phyloP scores from a whole-genome alignment of 2,888 invertebrate genomes.

The Leptopilina drosophilae region DNA sequence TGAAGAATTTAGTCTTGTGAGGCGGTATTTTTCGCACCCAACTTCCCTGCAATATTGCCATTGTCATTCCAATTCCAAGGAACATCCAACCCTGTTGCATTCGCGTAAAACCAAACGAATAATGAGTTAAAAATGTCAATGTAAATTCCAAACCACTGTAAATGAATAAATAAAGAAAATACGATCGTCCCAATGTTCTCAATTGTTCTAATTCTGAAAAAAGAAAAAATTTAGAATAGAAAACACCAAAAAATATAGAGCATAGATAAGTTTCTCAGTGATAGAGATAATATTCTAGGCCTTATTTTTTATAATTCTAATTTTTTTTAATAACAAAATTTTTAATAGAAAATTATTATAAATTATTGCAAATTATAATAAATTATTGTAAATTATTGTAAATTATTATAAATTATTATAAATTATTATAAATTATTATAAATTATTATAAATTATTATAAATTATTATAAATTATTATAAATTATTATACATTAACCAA shows the following conservation, averaged over 20 bases:
- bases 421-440: too few species aligned
- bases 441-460: too few species aligned
- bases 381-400: too few species aligned
- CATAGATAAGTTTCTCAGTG: too few species aligned
- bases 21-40: conserved; percentile 89
- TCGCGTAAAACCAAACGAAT: conserved; percentile 92
- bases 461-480: too few species aligned
- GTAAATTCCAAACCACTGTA: conserved; percentile 99
- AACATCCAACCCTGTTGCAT: conserved; percentile 99
- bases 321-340: too few species aligned
- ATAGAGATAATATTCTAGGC: too few species aligned
- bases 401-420: too few species aligned
- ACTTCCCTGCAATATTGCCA: conserved; percentile 94
- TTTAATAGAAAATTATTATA: too few species aligned
- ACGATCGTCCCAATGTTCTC: conserved; percentile 84
- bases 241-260: conserved; percentile 58
- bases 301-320: too few species aligned
- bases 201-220: conserved; percentile 82
- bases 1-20: conserved; percentile 84
- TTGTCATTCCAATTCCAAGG: conserved; percentile 92
- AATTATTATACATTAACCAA: too few species aligned
- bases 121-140: conserved; percentile 96
- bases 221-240: conserved; percentile 76
- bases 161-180: conserved; percentile 94
- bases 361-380: too few species aligned